Conservation (phyloP, 2,888 invertebrate genomes). For the Drosophila fungiperda region DNA sequence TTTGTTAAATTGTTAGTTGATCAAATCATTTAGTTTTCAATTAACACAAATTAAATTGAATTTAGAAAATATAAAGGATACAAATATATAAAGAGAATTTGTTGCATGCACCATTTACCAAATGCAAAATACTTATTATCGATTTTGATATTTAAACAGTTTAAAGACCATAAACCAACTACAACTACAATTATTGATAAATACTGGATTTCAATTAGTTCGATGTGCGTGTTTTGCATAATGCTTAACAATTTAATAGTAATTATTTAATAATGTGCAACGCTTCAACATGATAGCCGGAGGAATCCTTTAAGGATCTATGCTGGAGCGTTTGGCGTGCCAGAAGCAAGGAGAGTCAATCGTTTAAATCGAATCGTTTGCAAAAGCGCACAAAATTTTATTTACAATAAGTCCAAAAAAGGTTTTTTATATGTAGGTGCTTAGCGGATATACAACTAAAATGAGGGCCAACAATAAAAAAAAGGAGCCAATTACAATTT, state of each 20-base stretch:
- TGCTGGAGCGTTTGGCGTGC: slow-evolving; percentile 30
- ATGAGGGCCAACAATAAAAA: slow-evolving; percentile 58
- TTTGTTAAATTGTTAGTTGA: slow-evolving; percentile 36
- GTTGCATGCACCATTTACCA: slow-evolving; percentile 46
- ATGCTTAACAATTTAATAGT: slow-evolving; percentile 51
- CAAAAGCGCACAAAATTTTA: slow-evolving; percentile 68
- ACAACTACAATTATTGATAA: slow-evolving; percentile 18
- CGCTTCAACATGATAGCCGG: slow-evolving; percentile 15
- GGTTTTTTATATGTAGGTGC: slow-evolving; percentile 43
- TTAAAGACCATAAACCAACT: slow-evolving; percentile 42
- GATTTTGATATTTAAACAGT: slow-evolving; percentile 5
- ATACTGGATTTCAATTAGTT: slow-evolving; percentile 46
- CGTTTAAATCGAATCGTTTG: slow-evolving; percentile 56
- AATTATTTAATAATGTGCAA: slow-evolving; percentile 28
- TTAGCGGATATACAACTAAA: slow-evolving; percentile 45
- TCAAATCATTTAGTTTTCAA: slow-evolving; percentile 19
- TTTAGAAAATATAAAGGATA: slow-evolving; percentile 13
- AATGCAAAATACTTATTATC: slow-evolving; percentile 10
- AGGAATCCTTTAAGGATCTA: neutral
- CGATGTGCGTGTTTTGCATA: slow-evolving; percentile 76
- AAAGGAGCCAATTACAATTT: slow-evolving; percentile 58
- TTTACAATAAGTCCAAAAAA: slow-evolving; percentile 60
- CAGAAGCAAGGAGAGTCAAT: slow-evolving; percentile 21
- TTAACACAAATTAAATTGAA: slow-evolving; percentile 12
- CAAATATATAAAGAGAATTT: slow-evolving; percentile 6